These are phyloP conservation scores for Potamilus streckersoni DNA, from an alignment of 1,140 invertebrate species.

Conservation along the genomic window DNA sequence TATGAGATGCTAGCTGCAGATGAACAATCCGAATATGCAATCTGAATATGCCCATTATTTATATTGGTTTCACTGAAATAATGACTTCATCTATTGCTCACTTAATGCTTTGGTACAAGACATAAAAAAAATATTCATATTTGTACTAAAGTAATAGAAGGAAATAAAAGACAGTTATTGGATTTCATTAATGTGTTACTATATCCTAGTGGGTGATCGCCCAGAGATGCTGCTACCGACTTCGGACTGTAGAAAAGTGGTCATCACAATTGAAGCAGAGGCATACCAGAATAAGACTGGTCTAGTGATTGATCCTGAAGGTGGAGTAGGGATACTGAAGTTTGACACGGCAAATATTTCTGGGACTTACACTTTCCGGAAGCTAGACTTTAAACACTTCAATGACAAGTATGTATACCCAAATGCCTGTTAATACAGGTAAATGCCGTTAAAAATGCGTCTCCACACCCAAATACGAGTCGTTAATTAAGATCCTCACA, in stretches of 20 bases:
- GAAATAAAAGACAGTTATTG: too few relatives aligned
- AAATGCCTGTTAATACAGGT: not conserved
- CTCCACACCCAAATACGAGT: not conserved
- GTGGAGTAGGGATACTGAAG: slow-evolving; percentile 26
- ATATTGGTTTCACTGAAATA: too few relatives aligned
- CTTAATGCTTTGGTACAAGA: too few relatives aligned
- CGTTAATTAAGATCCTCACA: not conserved
- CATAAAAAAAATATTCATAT: too few relatives aligned
- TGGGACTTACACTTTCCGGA: not conserved
- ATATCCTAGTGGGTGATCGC: slow-evolving; percentile 24
- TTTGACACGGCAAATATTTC: not conserved
- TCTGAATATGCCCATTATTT: too few relatives aligned
- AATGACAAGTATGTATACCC: slow-evolving; percentile 17
- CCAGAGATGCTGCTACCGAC: slow-evolving; percentile 31
- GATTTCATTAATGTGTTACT: too few relatives aligned
- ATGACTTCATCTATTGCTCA: too few relatives aligned
- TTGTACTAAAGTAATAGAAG: too few relatives aligned
- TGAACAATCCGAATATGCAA: too few relatives aligned
- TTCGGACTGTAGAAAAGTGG: slow-evolving; percentile 22
- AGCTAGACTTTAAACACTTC: slow-evolving; percentile 23
- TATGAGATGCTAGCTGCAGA: too few relatives aligned
- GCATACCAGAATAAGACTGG: slow-evolving; percentile 13
- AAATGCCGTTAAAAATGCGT: not conserved
- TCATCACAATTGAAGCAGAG: slow-evolving; percentile 36
- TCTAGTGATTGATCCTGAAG: slow-evolving; percentile 24